These are phyloP conservation scores for Gnathonemus longibarbis DNA, from an alignment of 2,113 vertebrate species.

Conservation along the genomic window DNA sequence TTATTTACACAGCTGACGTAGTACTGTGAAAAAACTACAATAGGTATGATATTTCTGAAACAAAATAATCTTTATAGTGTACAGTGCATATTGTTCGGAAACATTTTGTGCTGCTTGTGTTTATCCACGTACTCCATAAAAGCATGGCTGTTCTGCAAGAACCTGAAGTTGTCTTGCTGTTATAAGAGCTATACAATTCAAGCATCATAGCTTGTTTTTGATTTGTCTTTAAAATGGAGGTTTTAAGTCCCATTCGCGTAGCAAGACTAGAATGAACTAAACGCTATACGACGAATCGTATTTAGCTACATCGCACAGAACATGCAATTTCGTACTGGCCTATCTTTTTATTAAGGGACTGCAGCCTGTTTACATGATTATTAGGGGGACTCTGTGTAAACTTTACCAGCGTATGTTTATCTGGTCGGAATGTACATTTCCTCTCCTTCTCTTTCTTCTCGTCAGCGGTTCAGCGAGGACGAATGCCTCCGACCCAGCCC, in stretches of 20 bases:
- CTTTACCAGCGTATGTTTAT: slow-evolving; percentile 49
- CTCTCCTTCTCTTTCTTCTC: slow-evolving; percentile 97
- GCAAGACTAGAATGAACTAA: neutral
- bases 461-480: slow-evolving; percentile 99
- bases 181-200: neutral
- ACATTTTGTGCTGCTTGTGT: neutral
- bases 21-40: neutral
- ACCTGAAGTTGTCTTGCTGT: neutral
- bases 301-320: neutral
- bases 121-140: neutral
- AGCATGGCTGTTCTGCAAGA: neutral
- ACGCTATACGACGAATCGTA: neutral
- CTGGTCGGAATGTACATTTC: slow-evolving; percentile 97
- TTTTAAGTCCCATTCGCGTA: neutral
- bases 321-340: neutral
- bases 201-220: neutral
- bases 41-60: neutral
- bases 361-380: neutral
- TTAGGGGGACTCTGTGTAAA: neutral
- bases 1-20: neutral
- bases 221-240: neutral
- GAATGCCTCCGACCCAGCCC: slow-evolving; percentile 97
- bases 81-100: neutral
- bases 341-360: neutral
- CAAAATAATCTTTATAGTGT: neutral